These are phyloP conservation scores for Tineola bisselliella DNA, from an alignment of 2,888 invertebrate genomes.

Conservation along the genomic window DNA sequence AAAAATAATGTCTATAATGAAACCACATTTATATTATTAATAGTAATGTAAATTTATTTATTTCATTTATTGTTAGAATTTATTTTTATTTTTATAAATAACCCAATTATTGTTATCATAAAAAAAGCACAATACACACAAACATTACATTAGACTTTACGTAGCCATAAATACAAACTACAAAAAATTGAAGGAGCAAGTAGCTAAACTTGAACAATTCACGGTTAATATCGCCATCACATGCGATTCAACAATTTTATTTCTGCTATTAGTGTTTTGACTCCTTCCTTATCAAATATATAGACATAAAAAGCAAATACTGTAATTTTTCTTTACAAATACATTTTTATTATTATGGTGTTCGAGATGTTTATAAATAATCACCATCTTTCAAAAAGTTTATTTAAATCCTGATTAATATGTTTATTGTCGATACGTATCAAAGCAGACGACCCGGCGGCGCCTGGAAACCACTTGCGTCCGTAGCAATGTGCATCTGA, in stretches of 20 bases:
- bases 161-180: not conserved
- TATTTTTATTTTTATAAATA: not conserved
- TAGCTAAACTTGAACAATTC: constrained; percentile 50
- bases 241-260: constrained; percentile 64
- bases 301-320: constrained; percentile 50
- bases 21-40: too few species aligned
- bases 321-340: constrained; percentile 9
- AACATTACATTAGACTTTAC: not conserved
- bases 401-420: constrained; percentile 43
- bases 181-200: constrained; percentile 18
- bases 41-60: too few species aligned
- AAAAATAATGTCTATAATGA: too few species aligned
- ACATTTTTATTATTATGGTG: not conserved
- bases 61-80: not conserved
- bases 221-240: constrained; percentile 60
- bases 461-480: constrained; percentile 58
- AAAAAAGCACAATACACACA: not conserved
- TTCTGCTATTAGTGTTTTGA: constrained; percentile 51
- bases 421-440: constrained; percentile 57
- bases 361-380: not conserved
- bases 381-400: not conserved
- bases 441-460: constrained; percentile 52
- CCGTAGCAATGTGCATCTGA: constrained; percentile 55
- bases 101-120: not conserved
- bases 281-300: constrained; percentile 58